Evolutionary conservation across 2,113 vertebrate species (phyloP).

Genomic region (Ceyx melanurus): DNA sequence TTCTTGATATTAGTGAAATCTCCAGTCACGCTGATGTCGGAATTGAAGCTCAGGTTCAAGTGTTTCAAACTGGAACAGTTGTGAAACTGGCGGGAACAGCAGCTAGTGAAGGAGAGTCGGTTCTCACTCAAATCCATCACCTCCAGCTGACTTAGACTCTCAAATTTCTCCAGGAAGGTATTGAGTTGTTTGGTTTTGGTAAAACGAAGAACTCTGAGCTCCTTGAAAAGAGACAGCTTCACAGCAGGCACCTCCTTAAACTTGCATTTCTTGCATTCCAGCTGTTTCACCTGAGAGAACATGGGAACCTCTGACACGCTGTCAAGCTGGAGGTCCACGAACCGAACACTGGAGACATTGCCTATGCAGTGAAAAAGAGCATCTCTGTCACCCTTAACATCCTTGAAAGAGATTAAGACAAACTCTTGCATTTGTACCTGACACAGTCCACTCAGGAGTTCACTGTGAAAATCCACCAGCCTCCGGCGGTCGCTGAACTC

Average conservation of each 20-base stretch:
- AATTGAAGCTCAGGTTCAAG: constrained; percentile 80
- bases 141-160: constrained; percentile 51
- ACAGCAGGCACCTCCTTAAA: not conserved
- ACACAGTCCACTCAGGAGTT: constrained; percentile 70
- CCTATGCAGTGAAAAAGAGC: constrained; percentile 63
- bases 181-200: not conserved
- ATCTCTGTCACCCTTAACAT: not conserved
- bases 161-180: not conserved
- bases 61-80: constrained; percentile 53
- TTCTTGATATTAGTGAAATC: constrained; percentile 58
- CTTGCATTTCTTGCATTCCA: constrained; percentile 35
- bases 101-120: not conserved
- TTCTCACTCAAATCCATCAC: constrained; percentile 76
- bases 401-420: not conserved
- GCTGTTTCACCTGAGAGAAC: constrained; percentile 48
- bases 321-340: not conserved
- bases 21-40: constrained; percentile 8
- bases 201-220: constrained; percentile 64
- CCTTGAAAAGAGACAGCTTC: constrained; percentile 60
- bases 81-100: not conserved
- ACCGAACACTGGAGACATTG: constrained; percentile 69
- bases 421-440: constrained; percentile 70
- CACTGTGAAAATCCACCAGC: not conserved
- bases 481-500: constrained; percentile 11
- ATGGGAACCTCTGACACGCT: not conserved